Evolutionary conservation across 2,113 vertebrate species (phyloP), one percentile per base, ranked within the genome.

Genomic region (Apteryx owenii): DNA sequence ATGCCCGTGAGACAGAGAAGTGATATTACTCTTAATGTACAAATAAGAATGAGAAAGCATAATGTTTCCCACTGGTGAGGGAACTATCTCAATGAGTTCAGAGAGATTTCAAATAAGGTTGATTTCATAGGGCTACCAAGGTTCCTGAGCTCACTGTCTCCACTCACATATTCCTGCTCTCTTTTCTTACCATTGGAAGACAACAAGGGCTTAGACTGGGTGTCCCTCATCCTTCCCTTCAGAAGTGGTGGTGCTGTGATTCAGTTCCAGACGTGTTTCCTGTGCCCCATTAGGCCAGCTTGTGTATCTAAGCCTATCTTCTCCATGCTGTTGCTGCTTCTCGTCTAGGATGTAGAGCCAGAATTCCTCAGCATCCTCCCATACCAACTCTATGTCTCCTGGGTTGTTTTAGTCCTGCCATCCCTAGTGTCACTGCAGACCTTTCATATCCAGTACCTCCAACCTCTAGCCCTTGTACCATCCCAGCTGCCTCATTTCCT

Each of bases 41-140:
- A 73, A 12, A 58, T 25, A 38, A 69, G 60, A 77, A 86, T 61
- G 3, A 80, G 28, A 85, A 70, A 66, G 6, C 5, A 14, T 2
- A 62, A 22, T 7, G 4, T 61, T 94, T 82, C 38, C 21, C 26
- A 16, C 19, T 64, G 19, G 3, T 28, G 36, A 79, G 17, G 36
- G 40, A 84, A 78, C 23, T 28, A 29, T 68, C 77, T 79, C 61
- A 64, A 12, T 50, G 53, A 84, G 13, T 5, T 89, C 58, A 88
- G 70, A 56, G 13, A 61, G 10, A 54, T 76, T 70, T 58, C 21
- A 62, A 2, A 12, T 33, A 28, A 77, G 16, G 12, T 9, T 81
- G n/a, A 50, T 78, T 46, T 75, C 5, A 48, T 2, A 9, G 20
- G 7, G 11, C 7, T 38, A 1, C 7, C 1, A 2, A 77, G 26